phyloP scores from a whole-genome alignment of 1,140 invertebrate genomes.

The Oryzaephilus surinamensis region DNA sequence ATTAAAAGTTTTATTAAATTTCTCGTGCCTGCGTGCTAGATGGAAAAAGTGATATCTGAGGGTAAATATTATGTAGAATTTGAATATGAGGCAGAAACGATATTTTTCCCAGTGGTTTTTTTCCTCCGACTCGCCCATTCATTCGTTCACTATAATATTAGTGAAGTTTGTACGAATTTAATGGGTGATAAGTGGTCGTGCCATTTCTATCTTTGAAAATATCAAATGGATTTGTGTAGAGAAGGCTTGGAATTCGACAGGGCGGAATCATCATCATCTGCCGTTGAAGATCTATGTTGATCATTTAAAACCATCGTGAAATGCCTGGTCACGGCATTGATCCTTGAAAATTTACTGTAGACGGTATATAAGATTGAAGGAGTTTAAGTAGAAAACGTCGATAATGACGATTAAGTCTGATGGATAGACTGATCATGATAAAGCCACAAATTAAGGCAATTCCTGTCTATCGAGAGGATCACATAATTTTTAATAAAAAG shows the following conservation, averaged over 20 bases:
- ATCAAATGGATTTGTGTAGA: slow-evolving; percentile 24
- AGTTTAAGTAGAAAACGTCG: too few relatives aligned
- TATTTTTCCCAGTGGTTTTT: neutral
- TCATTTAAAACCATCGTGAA: slow-evolving; percentile 19
- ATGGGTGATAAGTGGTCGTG: slow-evolving; percentile 25
- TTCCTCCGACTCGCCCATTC: neutral
- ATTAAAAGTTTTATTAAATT: slow-evolving; percentile 11
- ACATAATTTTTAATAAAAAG: too few relatives aligned
- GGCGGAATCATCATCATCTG: slow-evolving; percentile 19
- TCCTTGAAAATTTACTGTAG: too few relatives aligned
- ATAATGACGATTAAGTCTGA: too few relatives aligned
- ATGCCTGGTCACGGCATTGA: slow-evolving; percentile 20
- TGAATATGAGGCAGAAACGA: neutral
- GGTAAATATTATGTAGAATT: too few relatives aligned
- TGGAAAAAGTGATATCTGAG: slow-evolving; percentile 3
- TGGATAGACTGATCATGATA: too few relatives aligned
- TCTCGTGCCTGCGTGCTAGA: slow-evolving; percentile 4
- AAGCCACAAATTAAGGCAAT: too few relatives aligned
- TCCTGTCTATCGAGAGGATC: too few relatives aligned
- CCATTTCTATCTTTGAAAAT: slow-evolving; percentile 21
- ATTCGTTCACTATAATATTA: slow-evolving; percentile 1
- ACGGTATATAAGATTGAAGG: too few relatives aligned
- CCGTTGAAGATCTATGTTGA: slow-evolving; percentile 10
- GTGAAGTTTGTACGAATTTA: slow-evolving; percentile 19
- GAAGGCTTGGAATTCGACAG: slow-evolving; percentile 20